Evolutionary conservation across 2,797 vertebrate species (phyloP), one percentile per base, ranked within the genome.

Genomic region (Ctenosaura bakeri): DNA sequence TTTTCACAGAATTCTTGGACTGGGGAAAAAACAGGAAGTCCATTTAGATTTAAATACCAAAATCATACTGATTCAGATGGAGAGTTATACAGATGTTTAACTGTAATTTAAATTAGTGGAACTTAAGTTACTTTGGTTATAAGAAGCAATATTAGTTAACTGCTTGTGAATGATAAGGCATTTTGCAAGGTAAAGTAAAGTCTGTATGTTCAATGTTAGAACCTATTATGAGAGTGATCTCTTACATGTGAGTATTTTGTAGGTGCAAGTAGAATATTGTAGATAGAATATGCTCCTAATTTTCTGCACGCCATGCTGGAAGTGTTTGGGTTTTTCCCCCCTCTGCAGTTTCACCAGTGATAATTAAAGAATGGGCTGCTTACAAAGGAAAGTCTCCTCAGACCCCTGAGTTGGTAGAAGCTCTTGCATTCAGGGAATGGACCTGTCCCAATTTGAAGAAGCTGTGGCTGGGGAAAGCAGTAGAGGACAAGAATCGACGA

Each of bases 331-430:
- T 79, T 26, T 29, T 95, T 91, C 93, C 91, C 88, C 69, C 0
- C 91, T 92, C 85, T 94, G 8, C 93, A 99, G 99, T 98, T 94
- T 97, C 98, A 52, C 98, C 98, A 0, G 98, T 99, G 94, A 98
- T 99, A 93, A 97, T 99, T 94, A 99, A 99, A 94, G 98, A 99
- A 97, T 99, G 98, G 99, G 98, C 98, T 66, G 98, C 98, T 95
- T 99, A 98, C 97, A 99, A 99, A 96, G 99, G 99, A 90, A 99
- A 99, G 94, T 98, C 98, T 71, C 98, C 99, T 29, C 98, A 99
- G 92, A 99, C 98, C 7, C 99, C 99, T 0, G 99, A 99, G 94
- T 97, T 99, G 93, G 99, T 99, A 94, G 98, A 99, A 97, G 98
- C 98, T 0, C 97, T 99, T 35, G 97, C 98, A 1, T 99, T 99